Evolutionary conservation across 2,797 vertebrate genomes (phyloP).

Genomic region (Garrulus glandarius): DNA sequence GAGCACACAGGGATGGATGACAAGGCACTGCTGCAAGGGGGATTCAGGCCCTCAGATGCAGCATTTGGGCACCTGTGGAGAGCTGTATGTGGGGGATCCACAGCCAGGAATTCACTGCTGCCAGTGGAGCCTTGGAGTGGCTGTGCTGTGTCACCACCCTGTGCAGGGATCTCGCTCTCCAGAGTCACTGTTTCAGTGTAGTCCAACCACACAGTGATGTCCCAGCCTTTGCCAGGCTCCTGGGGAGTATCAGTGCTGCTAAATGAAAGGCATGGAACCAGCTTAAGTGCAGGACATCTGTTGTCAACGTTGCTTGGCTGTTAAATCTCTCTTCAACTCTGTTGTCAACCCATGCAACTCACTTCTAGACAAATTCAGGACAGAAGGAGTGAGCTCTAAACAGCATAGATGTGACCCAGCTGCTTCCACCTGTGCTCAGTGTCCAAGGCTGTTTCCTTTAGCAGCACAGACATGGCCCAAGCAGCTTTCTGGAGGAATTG

Average conservation of each 20-base stretch:
- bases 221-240: neutral
- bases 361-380: neutral
- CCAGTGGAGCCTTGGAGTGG: fast-evolving
- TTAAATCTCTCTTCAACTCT: neutral
- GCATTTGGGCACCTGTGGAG: fast-evolving
- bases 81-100: neutral
- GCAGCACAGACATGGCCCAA: neutral
- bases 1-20: fast-evolving
- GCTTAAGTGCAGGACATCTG: neutral
- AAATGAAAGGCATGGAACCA: neutral
- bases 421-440: neutral
- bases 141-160: neutral
- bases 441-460: neutral
- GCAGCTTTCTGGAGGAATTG: neutral
- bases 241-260: neutral
- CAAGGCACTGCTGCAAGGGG: no score
- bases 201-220: neutral
- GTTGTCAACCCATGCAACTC: fast-evolving
- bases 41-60: neutral
- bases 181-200: neutral
- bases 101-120: neutral
- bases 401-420: neutral
- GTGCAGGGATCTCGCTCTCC: neutral
- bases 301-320: fast-evolving
- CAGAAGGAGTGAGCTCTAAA: neutral